Evolutionary conservation across 2,113 vertebrate genomes (phyloP).

Genomic region (Nansenia antarctica): DNA sequence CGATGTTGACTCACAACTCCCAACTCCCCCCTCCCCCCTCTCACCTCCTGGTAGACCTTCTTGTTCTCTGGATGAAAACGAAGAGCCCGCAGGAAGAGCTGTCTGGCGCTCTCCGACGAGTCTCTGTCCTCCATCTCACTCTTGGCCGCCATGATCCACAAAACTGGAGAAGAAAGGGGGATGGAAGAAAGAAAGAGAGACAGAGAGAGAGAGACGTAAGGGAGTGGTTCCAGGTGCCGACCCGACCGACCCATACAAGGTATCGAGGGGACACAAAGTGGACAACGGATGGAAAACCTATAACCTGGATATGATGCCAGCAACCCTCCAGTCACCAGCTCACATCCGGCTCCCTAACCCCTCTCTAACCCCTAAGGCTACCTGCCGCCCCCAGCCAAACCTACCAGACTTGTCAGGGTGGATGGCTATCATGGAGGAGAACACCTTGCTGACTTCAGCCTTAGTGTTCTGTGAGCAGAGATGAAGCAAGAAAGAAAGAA

Average conservation of each 20-base stretch:
- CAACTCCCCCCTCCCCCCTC: conserved; percentile 27
- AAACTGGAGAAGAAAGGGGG: conserved; percentile 61
- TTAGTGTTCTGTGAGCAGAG: conserved; percentile 78
- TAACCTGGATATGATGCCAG: no score
- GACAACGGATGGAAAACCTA: no score
- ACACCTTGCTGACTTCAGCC: conserved; percentile 87
- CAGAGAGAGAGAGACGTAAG: no score
- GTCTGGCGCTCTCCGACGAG: conserved; percentile 93
- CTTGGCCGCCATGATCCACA: conserved; percentile 98
- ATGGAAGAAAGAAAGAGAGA: not conserved
- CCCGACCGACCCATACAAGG: no score
- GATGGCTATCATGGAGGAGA: conserved; percentile 90
- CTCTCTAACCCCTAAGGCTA: no score
- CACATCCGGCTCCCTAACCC: no score
- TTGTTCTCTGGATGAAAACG: conserved; percentile 91
- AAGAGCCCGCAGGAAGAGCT: conserved; percentile 91
- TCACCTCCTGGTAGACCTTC: conserved; percentile 94
- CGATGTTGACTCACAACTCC: not conserved
- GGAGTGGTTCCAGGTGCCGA: no score
- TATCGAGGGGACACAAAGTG: no score
- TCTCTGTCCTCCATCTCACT: conserved; percentile 92
- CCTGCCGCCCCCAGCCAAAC: no score
- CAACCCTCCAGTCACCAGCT: no score
- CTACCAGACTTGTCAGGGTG: conserved; percentile 96
- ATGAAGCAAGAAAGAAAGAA: conserved; percentile 2